A percentile compares a stretch with the other conserved stretches of the same genome.
phyloP scores from a whole-genome alignment of 1,140 invertebrate genomes.

The Tenebrio molitor region DNA sequence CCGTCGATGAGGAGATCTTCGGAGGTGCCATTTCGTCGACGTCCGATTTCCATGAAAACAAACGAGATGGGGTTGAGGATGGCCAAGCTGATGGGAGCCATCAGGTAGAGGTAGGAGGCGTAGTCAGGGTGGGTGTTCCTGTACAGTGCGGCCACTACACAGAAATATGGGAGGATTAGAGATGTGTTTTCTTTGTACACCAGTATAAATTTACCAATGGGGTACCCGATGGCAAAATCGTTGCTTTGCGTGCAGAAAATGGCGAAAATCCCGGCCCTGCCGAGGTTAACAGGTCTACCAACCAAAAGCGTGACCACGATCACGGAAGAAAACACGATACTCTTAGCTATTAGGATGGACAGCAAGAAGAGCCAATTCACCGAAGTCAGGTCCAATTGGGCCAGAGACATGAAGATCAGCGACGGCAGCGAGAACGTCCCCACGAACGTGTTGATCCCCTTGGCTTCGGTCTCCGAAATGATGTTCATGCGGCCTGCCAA shows the following conservation, averaged over 20 bases:
- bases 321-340: constrained; percentile 87
- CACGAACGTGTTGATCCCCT: constrained; percentile 93
- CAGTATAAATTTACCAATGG: constrained; percentile 95
- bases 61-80: constrained; percentile 95
- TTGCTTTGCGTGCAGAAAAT: constrained; percentile 98
- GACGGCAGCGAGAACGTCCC: constrained; percentile 94
- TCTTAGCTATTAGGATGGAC: constrained; percentile 88
- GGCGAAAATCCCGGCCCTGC: constrained; percentile 89
- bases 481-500: constrained; percentile 88
- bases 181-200: too few relatives aligned
- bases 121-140: constrained; percentile 88
- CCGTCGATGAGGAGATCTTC: constrained; percentile 63
- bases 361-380: constrained; percentile 94
- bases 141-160: constrained; percentile 82
- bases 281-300: constrained; percentile 83
- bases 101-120: constrained; percentile 90
- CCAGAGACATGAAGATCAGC: constrained; percentile 92
- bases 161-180: too few relatives aligned
- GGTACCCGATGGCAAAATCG: constrained; percentile 97
- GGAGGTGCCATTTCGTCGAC: constrained; percentile 52
- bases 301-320: constrained; percentile 84
- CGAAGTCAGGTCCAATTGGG: constrained; percentile 84
- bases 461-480: constrained; percentile 88
- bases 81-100: constrained; percentile 94
- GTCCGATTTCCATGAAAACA: constrained; percentile 88